These are phyloP conservation scores for Formica aserva DNA, from an alignment of 2,888 invertebrate genomes.

Conservation along the genomic window DNA sequence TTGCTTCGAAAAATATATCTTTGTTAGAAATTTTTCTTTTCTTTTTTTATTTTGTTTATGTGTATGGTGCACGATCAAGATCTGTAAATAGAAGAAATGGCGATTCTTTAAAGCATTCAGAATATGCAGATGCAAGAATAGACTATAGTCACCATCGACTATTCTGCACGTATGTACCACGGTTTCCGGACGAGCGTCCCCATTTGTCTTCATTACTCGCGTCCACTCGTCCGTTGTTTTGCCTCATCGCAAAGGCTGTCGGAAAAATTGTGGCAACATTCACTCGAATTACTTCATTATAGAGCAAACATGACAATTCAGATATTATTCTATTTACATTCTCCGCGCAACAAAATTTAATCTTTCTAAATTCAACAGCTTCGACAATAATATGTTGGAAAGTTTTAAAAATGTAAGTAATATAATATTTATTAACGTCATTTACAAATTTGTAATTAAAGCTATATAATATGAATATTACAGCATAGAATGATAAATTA, in stretches of 20 bases:
- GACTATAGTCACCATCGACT: neutral
- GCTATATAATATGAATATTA: neutral
- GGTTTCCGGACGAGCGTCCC: constrained; percentile 64
- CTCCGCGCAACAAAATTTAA: neutral
- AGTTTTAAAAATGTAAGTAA: neutral
- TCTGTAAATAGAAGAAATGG: neutral
- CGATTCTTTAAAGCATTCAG: neutral
- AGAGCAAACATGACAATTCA: neutral
- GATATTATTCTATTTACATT: neutral
- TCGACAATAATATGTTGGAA: neutral
- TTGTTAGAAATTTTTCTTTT: constrained; percentile 1
- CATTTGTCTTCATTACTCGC: constrained; percentile 76
- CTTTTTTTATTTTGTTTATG: too few species aligned
- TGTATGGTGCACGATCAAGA: neutral
- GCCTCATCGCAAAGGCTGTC: constrained; percentile 23
- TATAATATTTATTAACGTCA: neutral
- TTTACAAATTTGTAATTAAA: neutral
- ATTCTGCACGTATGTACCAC: neutral
- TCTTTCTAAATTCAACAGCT: neutral
- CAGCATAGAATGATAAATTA: neutral
- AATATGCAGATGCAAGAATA: neutral
- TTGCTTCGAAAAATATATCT: neutral
- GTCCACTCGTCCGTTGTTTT: constrained; percentile 7
- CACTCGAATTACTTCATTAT: constrained; percentile 12
- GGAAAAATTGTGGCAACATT: constrained; percentile 29